Evolutionary conservation across 2,113 vertebrate species (phyloP), one percentile per base, ranked within the genome.

Genomic region (Nycticorax nycticorax): DNA sequence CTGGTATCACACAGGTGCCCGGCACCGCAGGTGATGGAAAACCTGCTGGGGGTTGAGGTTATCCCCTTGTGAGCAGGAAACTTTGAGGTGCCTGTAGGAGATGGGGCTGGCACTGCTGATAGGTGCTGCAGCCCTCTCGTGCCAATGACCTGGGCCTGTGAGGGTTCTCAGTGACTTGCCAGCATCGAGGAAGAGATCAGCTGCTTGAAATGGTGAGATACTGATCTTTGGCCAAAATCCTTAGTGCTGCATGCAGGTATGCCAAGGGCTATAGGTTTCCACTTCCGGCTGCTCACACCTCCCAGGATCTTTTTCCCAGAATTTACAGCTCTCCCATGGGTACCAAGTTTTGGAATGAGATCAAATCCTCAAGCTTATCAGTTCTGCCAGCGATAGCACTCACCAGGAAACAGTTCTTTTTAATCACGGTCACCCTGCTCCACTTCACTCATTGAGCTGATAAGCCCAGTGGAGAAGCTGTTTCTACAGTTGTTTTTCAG

Each of bases 61-160:
- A 47, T 12, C 10, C 23, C 6, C 28, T 27, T 9, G 41, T 47
- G 57, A 92, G 52, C 78, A 50, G 81, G 37, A 35, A 14, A 24
- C 14, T 19, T 12, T 8, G 67, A 56, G 50, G 59, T 43, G 30
- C 27, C 41, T 3, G 33, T 8, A 76, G 63, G 39, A 15, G 47
- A 14, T 0, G 8, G 28, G 3, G 20, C 33, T 0, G 0, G 47
- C 0, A 6, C 35, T 2, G 6, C 60, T 15, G 45, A 3, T 11
- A 33, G 64, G 12, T 59, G 32, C 78, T 59, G 66, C 47, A 55
- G 37, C 11, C 10, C 0, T 3, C 76, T 18, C 0, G 0, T 45
- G 62, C 45, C 1, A 0, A 30, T 11, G 50, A 85, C 60, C 39
- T 45, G 83, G 59, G 30, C 14, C 60, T 26, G 8, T 3, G 27